Conservation (phyloP, 2,113 vertebrate species). For the Columbina picui region DNA sequence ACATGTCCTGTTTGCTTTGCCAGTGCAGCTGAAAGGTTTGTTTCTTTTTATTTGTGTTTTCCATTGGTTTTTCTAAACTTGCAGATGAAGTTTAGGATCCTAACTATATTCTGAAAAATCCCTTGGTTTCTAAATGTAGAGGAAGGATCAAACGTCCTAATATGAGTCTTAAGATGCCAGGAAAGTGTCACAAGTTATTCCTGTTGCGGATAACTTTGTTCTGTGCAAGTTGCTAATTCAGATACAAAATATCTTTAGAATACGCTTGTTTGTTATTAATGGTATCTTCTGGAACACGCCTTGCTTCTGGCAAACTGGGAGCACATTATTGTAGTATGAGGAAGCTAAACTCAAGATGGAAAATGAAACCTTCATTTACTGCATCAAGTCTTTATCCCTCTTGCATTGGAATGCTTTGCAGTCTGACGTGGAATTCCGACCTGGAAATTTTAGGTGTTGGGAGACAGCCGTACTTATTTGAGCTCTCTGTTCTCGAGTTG, state of each 20-base stretch:
- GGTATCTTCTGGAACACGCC: neutral
- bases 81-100: neutral
- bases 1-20: constrained; percentile 95
- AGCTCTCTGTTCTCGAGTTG: neutral
- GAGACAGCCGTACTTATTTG: neutral
- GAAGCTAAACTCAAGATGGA: neutral
- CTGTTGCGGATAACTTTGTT: neutral
- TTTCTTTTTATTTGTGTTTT: neutral
- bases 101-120: neutral
- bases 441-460: neutral
- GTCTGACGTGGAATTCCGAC: neutral
- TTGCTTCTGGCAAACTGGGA: constrained; percentile 12
- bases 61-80: neutral
- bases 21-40: constrained; percentile 94
- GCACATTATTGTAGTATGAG: neutral
- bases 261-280: neutral
- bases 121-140: neutral
- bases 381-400: neutral
- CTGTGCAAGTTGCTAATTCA: neutral
- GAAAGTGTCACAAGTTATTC: neutral
- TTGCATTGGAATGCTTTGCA: neutral
- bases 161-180: neutral
- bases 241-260: neutral
- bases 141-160: neutral
- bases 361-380: neutral